A percentile compares a stretch with the other conserved stretches of the same genome.
Evolutionary conservation across 2,113 vertebrate species (phyloP).

Genomic region (Brachyistius frenatus): DNA sequence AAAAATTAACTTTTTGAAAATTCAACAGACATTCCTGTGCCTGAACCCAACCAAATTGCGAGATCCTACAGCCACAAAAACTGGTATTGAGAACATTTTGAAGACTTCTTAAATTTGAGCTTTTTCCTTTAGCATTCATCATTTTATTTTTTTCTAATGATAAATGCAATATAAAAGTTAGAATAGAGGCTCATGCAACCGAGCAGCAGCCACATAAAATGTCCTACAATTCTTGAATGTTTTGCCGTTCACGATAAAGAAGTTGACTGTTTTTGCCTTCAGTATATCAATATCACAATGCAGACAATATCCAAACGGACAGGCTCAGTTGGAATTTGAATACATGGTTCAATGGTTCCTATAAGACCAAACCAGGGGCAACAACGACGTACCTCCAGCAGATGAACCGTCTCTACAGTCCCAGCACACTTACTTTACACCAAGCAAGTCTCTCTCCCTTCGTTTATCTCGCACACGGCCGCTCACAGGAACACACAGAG

Average conservation of each 20-base stretch:
- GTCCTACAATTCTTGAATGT: background rate
- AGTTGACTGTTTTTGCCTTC: background rate
- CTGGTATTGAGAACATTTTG: too few species aligned
- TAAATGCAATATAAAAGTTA: background rate
- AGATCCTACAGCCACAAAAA: too few species aligned
- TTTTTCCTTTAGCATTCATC: too few species aligned
- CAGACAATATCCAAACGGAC: background rate
- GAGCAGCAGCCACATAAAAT: too few species aligned
- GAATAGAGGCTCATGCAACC: background rate
- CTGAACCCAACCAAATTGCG: background rate
- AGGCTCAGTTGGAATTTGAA: background rate
- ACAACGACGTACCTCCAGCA: background rate
- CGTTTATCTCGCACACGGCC: slow-evolving; percentile 12
- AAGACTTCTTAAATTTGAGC: too few species aligned
- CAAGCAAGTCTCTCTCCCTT: background rate
- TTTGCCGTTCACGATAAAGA: background rate
- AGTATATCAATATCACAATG: background rate
- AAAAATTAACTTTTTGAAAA: slow-evolving; percentile 19
- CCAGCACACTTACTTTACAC: background rate
- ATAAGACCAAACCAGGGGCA: background rate
- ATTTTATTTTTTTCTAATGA: too few species aligned
- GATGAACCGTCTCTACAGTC: background rate
- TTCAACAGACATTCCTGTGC: slow-evolving; percentile 1
- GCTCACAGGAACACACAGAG: slow-evolving; percentile 15
- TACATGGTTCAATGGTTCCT: background rate